Evolutionary conservation across 2,797 vertebrate genomes (phyloP).

Genomic region (Neoniphon sammara): DNA sequence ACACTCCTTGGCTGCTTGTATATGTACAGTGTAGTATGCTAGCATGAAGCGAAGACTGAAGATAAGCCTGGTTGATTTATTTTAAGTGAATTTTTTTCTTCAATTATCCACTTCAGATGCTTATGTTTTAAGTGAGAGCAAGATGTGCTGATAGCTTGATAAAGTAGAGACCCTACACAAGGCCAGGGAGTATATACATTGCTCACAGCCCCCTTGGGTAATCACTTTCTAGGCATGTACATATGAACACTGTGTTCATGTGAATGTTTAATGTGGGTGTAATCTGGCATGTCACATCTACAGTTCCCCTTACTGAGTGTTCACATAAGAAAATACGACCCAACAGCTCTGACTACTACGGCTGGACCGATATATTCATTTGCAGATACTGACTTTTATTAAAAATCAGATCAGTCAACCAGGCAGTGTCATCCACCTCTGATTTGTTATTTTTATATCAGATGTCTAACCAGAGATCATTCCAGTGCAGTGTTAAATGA

Average conservation of each 20-base stretch:
- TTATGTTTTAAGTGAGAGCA: conserved; percentile 26
- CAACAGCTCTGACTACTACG: background rate
- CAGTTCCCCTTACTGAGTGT: background rate
- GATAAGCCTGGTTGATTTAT: background rate
- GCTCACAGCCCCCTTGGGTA: conserved; percentile 23
- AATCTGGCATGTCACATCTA: conserved; percentile 16
- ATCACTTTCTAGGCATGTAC: conserved; percentile 7
- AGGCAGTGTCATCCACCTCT: no score
- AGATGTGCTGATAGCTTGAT: conserved; percentile 32
- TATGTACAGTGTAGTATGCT: background rate
- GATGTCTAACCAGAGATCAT: background rate
- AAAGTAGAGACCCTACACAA: background rate
- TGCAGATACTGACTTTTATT: background rate
- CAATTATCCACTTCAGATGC: conserved; percentile 5
- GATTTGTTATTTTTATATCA: background rate
- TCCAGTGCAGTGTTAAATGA: no score
- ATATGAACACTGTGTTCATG: conserved; percentile 4
- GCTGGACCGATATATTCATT: no score
- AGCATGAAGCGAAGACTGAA: background rate
- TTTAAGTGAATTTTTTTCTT: background rate
- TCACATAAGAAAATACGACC: conserved; percentile 2
- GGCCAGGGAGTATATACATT: conserved; percentile 3
- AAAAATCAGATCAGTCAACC: no score
- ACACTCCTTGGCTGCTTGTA: background rate
- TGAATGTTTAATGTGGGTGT: conserved; percentile 9